Evolutionary conservation across 92 coral and sea anemone species (phyloP), one percentile per base, ranked within the genome.

Genomic region (Meandrina meandrites): DNA sequence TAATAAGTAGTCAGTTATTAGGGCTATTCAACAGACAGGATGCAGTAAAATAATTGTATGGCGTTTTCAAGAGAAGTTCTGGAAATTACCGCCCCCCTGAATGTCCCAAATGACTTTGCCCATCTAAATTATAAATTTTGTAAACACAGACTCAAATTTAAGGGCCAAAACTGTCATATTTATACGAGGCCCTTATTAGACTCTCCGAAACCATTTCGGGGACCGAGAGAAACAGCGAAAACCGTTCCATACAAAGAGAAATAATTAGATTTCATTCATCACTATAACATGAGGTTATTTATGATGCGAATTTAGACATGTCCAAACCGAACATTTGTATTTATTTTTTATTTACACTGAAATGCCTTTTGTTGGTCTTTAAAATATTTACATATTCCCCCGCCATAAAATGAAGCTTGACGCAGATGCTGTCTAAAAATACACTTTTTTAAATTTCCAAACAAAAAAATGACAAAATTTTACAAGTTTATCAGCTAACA

Each of bases 21-120:
- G 76, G 70, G 37, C 35, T 51, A 32, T 34, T 83, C 53, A 72
- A 36, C 27, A 35, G 57, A 71, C 79, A 83, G 86, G 79, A 73
- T 50, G 53, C 45, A 51, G 1, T 8, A 34, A 50, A 54, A 83
- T 53, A 83, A 72, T 31, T 83, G 54, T 54, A 36, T 73, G 53
- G 74, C 36, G 16, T 83, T 71, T 83, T 27, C 79, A 83, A 83
- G 79, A 28, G 36, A 34, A 53, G 6, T 27, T 71, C n/a, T 67
- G 62, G 32, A 81, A 67, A 27, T 42, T 62, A 27, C 56, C 85
- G 56, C 74, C 47, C 76, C 40, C 47, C 22, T 71, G 4, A 34
- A 16, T 73, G 50, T 24, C 51, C 35, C 53, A 35, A 73, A 53
- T 35, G 68, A 67, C 62, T 30, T 21, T 30, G 51, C 60, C 40